A percentile compares a stretch with the other conserved stretches of the same genome.
Evolutionary conservation across 2,888 invertebrate genomes (phyloP).

Genomic region (Gymnosoma rotundatum): DNA sequence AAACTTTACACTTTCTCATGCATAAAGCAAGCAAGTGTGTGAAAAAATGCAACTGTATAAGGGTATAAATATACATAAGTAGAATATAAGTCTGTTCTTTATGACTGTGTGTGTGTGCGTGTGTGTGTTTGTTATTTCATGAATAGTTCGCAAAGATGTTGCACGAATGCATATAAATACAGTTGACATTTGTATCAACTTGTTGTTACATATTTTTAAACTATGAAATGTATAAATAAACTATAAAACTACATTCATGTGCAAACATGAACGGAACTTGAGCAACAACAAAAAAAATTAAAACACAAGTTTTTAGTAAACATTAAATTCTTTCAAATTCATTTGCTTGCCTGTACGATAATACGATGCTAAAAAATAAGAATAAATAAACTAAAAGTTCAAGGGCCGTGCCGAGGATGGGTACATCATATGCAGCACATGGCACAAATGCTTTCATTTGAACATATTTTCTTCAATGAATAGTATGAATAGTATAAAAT

Average conservation of each 20-base stretch:
- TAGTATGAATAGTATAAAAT: background rate
- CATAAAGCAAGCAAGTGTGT: slow-evolving; percentile 49
- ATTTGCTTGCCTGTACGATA: background rate
- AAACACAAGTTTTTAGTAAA: background rate
- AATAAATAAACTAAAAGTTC: slow-evolving; percentile 44
- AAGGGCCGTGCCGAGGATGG: slow-evolving; percentile 64
- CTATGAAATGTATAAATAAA: slow-evolving; percentile 51
- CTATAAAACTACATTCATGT: slow-evolving; percentile 33
- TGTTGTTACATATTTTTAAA: slow-evolving; percentile 63
- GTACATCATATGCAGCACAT: slow-evolving; percentile 27
- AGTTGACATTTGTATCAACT: slow-evolving; percentile 69
- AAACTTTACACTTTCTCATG: slow-evolving; percentile 65
- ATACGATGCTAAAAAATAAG: slow-evolving; percentile 1
- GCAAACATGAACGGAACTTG: background rate
- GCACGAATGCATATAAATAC: slow-evolving; percentile 63
- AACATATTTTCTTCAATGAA: background rate
- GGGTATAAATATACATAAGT: background rate
- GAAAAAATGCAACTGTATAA: slow-evolving; percentile 21
- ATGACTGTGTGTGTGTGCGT: slow-evolving; percentile 21
- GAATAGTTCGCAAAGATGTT: slow-evolving; percentile 61
- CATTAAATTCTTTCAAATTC: slow-evolving; percentile 16
- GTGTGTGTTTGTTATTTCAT: slow-evolving; percentile 44
- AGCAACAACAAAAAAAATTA: slow-evolving; percentile 20
- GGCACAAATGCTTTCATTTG: slow-evolving; percentile 39
- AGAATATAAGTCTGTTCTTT: slow-evolving; percentile 2